Evolutionary conservation across 2,888 invertebrate genomes (phyloP).

Genomic region (Archips crataeganus): DNA sequence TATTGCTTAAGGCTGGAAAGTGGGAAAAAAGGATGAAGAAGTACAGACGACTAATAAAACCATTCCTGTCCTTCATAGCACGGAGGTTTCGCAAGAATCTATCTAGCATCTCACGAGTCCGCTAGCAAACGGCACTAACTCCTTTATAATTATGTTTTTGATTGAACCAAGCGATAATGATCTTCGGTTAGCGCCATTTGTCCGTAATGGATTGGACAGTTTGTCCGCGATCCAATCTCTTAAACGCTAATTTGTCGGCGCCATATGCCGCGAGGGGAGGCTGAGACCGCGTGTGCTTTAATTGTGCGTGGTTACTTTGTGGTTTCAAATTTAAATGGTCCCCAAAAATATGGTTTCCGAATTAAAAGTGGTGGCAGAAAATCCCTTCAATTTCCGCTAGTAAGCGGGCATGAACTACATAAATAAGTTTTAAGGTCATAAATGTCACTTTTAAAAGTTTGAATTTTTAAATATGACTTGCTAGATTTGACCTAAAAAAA

Average conservation of each 20-base stretch:
- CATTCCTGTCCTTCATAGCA: background rate
- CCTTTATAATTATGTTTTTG: slow-evolving; percentile 77
- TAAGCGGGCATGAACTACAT: no score
- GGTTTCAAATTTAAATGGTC: slow-evolving; percentile 22
- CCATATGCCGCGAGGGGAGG: slow-evolving; percentile 72
- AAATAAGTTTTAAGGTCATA: no score
- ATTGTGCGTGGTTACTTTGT: slow-evolving; percentile 47
- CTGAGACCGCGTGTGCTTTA: slow-evolving; percentile 45
- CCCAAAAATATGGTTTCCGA: background rate
- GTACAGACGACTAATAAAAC: background rate
- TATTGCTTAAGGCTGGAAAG: slow-evolving; percentile 10
- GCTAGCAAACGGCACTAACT: slow-evolving; percentile 58
- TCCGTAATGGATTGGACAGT: slow-evolving; percentile 78
- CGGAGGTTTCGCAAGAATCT: slow-evolving; percentile 5
- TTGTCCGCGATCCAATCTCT: slow-evolving; percentile 78
- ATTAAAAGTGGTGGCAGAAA: background rate
- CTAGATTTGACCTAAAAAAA: no score
- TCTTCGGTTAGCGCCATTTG: slow-evolving; percentile 82
- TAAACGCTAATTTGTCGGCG: slow-evolving; percentile 79
- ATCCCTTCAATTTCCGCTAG: no score
- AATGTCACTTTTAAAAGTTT: no score
- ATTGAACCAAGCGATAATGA: slow-evolving; percentile 78
- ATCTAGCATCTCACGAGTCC: slow-evolving; percentile 22
- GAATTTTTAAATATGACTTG: no score
- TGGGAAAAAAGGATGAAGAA: background rate